Percentiles rank a stretch among this genome's conserved stretches.
phyloP scores from a whole-genome alignment of 2,888 invertebrate species.

The Sinhomidia bicolor region DNA sequence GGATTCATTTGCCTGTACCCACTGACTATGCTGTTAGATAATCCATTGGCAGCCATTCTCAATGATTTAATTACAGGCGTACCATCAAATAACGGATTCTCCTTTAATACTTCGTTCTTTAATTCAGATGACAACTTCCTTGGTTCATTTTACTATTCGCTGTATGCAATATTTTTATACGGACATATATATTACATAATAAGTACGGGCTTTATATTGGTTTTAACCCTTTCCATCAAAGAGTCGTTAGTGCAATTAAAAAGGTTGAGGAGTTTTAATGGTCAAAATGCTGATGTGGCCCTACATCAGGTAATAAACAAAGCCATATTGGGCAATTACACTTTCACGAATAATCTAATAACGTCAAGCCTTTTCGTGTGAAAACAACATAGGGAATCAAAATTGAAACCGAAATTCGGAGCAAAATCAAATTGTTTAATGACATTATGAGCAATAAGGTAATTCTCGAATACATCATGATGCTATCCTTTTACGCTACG shows the following conservation, averaged over 20 bases:
- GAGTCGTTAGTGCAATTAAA: neutral
- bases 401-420: slow-evolving; percentile 31
- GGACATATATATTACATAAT: slow-evolving; percentile 27
- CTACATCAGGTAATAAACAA: slow-evolving; percentile 41
- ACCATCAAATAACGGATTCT: neutral
- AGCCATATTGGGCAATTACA: no score
- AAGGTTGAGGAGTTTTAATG: neutral
- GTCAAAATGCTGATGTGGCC: neutral
- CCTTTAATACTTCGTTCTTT: neutral
- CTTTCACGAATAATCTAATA: no score
- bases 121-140: neutral
- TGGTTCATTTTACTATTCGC: neutral
- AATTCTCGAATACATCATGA: slow-evolving; percentile 42
- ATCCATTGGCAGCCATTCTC: neutral
- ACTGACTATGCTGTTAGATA: neutral
- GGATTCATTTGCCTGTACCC: slow-evolving; percentile 13
- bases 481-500: slow-evolving; percentile 47
- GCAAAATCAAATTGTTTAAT: neutral
- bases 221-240: neutral
- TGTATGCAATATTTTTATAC: neutral
- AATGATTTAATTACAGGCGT: neutral
- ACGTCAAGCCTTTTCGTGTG: no score
- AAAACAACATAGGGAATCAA: slow-evolving; percentile 16
- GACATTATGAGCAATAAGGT: slow-evolving; percentile 24
- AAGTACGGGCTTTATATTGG: slow-evolving; percentile 6